Percentiles rank a stretch among this genome's conserved stretches.
Evolutionary conservation across 2,888 invertebrate genomes (phyloP).

Genomic region (Hetaerina titia): DNA sequence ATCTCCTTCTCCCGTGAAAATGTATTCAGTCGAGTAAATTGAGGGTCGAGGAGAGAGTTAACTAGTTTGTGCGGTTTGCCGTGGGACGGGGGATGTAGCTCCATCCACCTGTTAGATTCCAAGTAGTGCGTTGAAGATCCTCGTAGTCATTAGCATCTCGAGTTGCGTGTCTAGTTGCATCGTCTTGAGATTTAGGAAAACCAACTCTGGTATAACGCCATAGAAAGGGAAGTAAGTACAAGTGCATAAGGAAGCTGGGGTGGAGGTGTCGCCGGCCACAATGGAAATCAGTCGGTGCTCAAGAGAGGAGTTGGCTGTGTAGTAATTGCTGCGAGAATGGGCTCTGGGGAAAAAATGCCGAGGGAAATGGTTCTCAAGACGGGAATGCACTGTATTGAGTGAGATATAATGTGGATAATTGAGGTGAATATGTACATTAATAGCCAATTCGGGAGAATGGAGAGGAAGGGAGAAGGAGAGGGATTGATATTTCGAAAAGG

Average conservation of each 20-base stretch:
- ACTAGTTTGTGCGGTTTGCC: conserved; percentile 1
- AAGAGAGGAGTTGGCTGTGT: neutral
- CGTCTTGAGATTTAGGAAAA: neutral
- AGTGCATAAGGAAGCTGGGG: neutral
- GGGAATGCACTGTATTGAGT: neutral
- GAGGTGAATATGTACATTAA: conserved; percentile 18
- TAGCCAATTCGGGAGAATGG: neutral
- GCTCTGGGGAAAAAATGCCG: neutral
- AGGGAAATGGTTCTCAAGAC: neutral
- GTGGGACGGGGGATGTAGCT: neutral
- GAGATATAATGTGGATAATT: conserved; percentile 37
- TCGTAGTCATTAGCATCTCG: conserved; percentile 1
- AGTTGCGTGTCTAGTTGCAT: conserved; percentile 1
- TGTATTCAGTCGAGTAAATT: neutral
- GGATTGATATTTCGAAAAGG: conserved; percentile 40
- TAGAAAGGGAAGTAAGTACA: neutral
- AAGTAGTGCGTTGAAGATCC: neutral
- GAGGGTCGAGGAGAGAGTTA: neutral
- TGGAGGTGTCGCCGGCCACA: neutral
- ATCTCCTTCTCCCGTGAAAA: neutral
- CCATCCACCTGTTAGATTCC: neutral
- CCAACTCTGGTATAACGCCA: neutral
- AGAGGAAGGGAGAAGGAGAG: neutral
- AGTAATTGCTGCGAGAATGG: neutral
- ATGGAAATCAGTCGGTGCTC: neutral